Percentiles rank a stretch among this genome's conserved stretches.
phyloP scores from a whole-genome alignment of 2,797 vertebrate species.

The Enteromius paludinosus region DNA sequence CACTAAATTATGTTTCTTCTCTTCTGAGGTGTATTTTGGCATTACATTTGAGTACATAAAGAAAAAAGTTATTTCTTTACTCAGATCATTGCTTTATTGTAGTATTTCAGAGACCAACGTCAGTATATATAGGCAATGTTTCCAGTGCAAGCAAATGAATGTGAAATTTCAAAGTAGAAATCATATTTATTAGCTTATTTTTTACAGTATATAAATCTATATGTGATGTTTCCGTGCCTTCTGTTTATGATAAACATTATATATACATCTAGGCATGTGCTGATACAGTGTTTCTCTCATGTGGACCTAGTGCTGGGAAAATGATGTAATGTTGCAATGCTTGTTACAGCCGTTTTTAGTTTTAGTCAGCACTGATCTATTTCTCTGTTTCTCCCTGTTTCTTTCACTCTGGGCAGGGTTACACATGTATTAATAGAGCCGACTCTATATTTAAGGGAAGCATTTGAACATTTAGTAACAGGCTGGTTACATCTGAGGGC shows the following conservation, averaged over 20 bases:
- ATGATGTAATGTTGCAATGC: conserved; percentile 72
- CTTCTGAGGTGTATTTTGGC: background rate
- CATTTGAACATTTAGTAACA: conserved; percentile 48
- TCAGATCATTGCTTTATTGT: background rate
- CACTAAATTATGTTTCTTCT: background rate
- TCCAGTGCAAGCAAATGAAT: background rate
- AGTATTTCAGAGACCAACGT: background rate
- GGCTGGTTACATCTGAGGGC: conserved; percentile 56
- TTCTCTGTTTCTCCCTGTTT: conserved; percentile 40
- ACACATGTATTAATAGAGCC: conserved; percentile 58
- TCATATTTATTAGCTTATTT: background rate
- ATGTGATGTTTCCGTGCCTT: background rate
- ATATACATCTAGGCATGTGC: background rate
- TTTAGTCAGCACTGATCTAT: conserved; percentile 56
- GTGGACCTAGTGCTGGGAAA: conserved; percentile 53
- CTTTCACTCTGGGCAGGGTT: conserved; percentile 54
- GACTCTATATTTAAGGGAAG: conserved; percentile 58
- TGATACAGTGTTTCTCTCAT: conserved; percentile 48
- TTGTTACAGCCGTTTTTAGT: conserved; percentile 68
- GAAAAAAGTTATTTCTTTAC: background rate
- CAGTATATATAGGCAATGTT: background rate
- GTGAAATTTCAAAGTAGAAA: background rate
- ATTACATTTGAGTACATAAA: background rate
- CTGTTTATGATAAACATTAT: background rate
- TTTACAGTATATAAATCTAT: background rate